These are phyloP conservation scores for Cebuella pygmaea DNA, from an alignment of 2,797 vertebrate species.

Conservation along the genomic window DNA sequence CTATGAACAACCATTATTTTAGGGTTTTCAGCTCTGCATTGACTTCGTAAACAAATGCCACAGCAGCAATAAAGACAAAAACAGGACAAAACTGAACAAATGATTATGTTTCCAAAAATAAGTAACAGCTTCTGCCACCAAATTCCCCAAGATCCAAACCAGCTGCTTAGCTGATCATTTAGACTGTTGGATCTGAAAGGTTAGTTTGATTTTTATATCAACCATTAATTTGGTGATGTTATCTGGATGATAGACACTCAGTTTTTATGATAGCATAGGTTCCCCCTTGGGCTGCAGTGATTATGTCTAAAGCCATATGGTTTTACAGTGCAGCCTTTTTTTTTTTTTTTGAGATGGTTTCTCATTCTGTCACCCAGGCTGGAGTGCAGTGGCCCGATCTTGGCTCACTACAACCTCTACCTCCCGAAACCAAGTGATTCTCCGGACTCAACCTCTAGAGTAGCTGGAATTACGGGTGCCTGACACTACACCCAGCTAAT, in stretches of 20 bases:
- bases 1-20: background rate
- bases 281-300: background rate
- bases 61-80: background rate
- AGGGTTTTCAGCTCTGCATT: background rate
- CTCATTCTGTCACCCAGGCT: too few relatives aligned
- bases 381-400: too few relatives aligned
- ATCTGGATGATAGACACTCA: background rate
- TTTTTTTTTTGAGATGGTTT: too few relatives aligned
- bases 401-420: too few relatives aligned
- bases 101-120: background rate
- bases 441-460: too few relatives aligned
- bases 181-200: background rate
- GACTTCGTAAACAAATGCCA: background rate
- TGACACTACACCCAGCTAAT: too few relatives aligned
- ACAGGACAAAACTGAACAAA: background rate
- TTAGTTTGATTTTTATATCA: background rate
- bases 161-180: background rate
- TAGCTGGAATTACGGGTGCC: too few relatives aligned
- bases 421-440: too few relatives aligned
- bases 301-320: background rate
- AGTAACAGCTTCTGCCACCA: background rate
- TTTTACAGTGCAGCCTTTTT: background rate
- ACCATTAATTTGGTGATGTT: background rate
- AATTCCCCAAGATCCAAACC: background rate
- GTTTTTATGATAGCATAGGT: background rate